These are phyloP conservation scores for Nemapogon koenigi DNA, from an alignment of 2,888 invertebrate genomes.

Conservation along the genomic window DNA sequence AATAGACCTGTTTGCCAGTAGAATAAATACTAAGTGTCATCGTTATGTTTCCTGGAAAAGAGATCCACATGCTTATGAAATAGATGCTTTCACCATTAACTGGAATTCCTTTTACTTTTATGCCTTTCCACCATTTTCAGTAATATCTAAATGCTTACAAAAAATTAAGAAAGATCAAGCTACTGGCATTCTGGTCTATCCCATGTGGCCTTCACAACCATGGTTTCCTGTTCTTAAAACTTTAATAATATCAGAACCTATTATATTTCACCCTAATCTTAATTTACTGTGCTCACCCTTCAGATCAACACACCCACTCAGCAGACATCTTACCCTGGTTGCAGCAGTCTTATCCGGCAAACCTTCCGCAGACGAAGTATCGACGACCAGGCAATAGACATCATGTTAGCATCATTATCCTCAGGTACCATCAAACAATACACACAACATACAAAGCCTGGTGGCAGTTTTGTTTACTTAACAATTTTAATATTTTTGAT, in stretches of 20 bases:
- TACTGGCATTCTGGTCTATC: neutral
- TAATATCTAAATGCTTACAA: neutral
- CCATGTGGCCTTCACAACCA: conserved; percentile 2
- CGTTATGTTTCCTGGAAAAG: conserved; percentile 1
- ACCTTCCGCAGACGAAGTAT: neutral
- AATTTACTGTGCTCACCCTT: neutral
- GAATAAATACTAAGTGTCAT: conserved; percentile 1
- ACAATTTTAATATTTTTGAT: neutral
- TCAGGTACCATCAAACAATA: neutral
- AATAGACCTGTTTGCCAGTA: neutral
- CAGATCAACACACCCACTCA: no score
- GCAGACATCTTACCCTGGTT: conserved; percentile 6
- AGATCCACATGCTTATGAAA: conserved; percentile 1
- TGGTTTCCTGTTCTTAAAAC: no score
- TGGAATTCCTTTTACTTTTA: conserved; percentile 1
- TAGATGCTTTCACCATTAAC: conserved; percentile 3
- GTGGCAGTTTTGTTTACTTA: neutral
- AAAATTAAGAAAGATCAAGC: conserved; percentile 1
- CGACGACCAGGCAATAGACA: neutral
- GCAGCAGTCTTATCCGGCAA: neutral
- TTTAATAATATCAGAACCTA: neutral
- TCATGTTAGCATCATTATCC: neutral
- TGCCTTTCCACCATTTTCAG: conserved; percentile 4
- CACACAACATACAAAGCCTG: neutral
- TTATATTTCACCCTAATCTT: neutral